These are phyloP conservation scores for Brachypodius melanocephalos DNA, from an alignment of 2,113 vertebrate species.

Conservation along the genomic window DNA sequence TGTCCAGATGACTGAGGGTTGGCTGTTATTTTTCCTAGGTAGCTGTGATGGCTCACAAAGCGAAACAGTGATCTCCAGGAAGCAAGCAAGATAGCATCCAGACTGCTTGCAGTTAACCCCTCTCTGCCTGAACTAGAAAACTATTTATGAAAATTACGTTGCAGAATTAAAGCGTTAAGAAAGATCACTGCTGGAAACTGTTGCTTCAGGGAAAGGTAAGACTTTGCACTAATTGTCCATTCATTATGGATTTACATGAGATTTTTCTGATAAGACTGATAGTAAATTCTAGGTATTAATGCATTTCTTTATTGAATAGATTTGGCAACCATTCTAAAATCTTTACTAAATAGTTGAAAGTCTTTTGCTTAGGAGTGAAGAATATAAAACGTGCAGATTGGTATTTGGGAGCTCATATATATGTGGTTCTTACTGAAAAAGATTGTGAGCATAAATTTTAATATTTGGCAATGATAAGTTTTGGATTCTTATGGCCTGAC, in stretches of 20 bases:
- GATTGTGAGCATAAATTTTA: not conserved
- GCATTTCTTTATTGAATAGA: not conserved
- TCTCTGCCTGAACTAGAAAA: slow-evolving; percentile 28
- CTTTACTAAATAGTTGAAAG: not conserved
- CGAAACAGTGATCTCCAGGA: slow-evolving; percentile 58
- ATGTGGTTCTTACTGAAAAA: not conserved
- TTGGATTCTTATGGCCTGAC: not conserved
- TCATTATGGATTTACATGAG: not conserved
- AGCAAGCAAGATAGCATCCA: slow-evolving; percentile 34
- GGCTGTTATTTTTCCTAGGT: slow-evolving; percentile 47
- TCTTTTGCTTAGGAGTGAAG: not conserved
- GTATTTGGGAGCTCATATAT: not conserved
- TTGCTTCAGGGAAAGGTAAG: slow-evolving; percentile 32
- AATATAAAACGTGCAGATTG: not conserved
- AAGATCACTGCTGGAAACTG: not conserved
- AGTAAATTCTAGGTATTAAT: not conserved
- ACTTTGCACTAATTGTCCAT: not conserved
- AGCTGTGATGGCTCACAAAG: slow-evolving; percentile 37
- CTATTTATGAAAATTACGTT: not conserved
- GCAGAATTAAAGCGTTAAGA: not conserved
- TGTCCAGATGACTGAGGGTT: slow-evolving; percentile 32
- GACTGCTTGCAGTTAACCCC: slow-evolving; percentile 13
- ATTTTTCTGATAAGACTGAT: not conserved
- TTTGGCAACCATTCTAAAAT: not conserved
- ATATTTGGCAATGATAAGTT: not conserved